Evolutionary conservation across 2,888 invertebrate species (phyloP), one percentile per base, ranked within the genome.

Genomic region (Leistus spinibarbis): DNA sequence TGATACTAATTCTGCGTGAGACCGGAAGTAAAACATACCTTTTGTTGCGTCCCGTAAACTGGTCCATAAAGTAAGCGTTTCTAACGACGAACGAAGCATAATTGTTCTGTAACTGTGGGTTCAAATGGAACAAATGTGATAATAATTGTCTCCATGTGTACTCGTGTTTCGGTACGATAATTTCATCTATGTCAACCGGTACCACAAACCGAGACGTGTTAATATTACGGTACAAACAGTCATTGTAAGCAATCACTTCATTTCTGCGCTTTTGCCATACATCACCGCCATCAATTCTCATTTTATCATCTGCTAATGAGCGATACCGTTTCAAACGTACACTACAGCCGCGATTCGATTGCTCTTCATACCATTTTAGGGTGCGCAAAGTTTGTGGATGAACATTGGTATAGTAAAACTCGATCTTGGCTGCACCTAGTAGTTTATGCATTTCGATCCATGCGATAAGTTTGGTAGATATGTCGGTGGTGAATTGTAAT

Each of bases 171-270:
- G 93, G 93, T 70, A 93, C 87, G 74, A 94, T 88, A 66, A 93
- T 86, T 86, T 94, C 93, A 83, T 94, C 93, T 62, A 92, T 87
- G 82, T 94, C 93, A 79, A 93, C 84, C 9, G 93, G 92, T 24
- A 93, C 86, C 17, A 93, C 85, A 82, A 87, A 92, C 79, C 90
- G 88, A 54, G 91, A 91, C 78, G 87, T 86, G 79, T 88, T 85
- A 69, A 93, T 85, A 85, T 92, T 92, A 82, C 92, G 88, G 83
- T 94, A 93, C 76, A 93, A 88, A 82, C 93, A 94, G 83, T 93
- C 93, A 83, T 94, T 94, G 83, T 93, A 94, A 0, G 92, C 90
- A 77, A 93, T 88, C 40, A 94, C 85, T 82, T 94, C 93, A 84
- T 92, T 87, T 72, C 89, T 89, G 79, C 93, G 87, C 81, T 93